Percentiles rank a stretch among this genome's conserved stretches.
Evolutionary conservation across 1,140 invertebrate genomes (phyloP).

Genomic region (Atta colombica): DNA sequence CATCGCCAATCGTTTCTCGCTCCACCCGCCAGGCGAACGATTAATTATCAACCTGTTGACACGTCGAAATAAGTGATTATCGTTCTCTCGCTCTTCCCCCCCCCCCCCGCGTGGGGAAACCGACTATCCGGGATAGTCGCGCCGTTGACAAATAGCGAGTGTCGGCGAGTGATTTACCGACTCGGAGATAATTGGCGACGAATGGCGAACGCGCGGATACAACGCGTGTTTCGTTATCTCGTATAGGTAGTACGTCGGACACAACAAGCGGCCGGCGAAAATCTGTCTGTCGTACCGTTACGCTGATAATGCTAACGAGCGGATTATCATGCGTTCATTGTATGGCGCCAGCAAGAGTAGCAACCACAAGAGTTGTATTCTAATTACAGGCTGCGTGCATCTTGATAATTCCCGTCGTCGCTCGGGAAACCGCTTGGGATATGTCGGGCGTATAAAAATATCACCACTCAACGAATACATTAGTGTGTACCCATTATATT

Average conservation of each 20-base stretch:
- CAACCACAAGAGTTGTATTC: conserved; percentile 21
- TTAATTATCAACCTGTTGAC: conserved; percentile 74
- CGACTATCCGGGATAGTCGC: conserved; percentile 45
- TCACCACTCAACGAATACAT: not conserved
- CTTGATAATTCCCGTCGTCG: conserved; percentile 40
- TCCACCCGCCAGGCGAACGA: conserved; percentile 40
- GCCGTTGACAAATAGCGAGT: conserved; percentile 56
- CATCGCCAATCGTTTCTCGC: conserved; percentile 41
- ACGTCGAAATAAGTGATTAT: conserved; percentile 74
- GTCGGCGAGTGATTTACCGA: conserved; percentile 70
- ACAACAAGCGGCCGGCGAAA: conserved; percentile 32
- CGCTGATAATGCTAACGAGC: conserved; percentile 56
- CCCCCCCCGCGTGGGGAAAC: conserved; percentile 1
- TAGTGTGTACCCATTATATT: conserved; percentile 6
- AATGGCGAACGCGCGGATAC: conserved; percentile 52
- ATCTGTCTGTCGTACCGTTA: conserved; percentile 71
- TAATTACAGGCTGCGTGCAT: conserved; percentile 55
- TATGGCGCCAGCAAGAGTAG: not conserved
- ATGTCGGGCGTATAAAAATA: not conserved
- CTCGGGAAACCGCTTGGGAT: not conserved
- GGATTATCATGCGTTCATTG: conserved; percentile 54
- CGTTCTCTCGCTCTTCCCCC: conserved; percentile 21
- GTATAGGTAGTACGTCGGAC: not conserved
- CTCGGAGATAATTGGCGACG: conserved; percentile 66
- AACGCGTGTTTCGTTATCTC: conserved; percentile 65